Evolutionary conservation across 2,888 invertebrate genomes (phyloP), one percentile per base, ranked within the genome.

Genomic region (Himalopsyche tibetana): DNA sequence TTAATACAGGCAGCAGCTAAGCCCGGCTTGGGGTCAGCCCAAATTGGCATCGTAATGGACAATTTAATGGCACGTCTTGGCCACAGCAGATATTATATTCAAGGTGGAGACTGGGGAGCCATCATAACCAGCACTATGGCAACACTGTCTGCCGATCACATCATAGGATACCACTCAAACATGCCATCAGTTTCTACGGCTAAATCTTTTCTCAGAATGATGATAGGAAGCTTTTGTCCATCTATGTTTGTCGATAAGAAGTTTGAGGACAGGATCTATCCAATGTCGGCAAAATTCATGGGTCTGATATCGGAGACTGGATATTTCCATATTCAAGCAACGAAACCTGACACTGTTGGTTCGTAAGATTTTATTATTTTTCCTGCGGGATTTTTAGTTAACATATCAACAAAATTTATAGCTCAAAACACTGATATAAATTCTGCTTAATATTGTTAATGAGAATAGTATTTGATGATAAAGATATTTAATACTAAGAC

Each of bases 291-390:
- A 0, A 90, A 91, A 28, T 51, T 91, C 0, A 51, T 88, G 9
- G 89, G 88, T 0, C 1, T 91, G 0, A 0, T 93, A 0, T 91
- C 93, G 85, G 92, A 92, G 86, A 88, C 90, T 0, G 93, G 92
- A 36, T 91, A 92, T 88, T 87, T 91, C 86, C 91, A 92, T 85
- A 90, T 96, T 40, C 96, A 96, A 89, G 94, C 95, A 3, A 96
- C 96, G 0, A 96, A 95, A 90, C 96, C 96, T 0, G 96, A 96
- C 89, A 96, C 96, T 45, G 90, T 95, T 82, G 96, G 96, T 95
- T 90, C 90, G 92, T 90, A 63, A 15, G 51, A 92, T 87, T 82
- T 82, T 2, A 56, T 28, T 83, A n/a, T 36, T 55, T 83, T 82
- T 79, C 38, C 87, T 55, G 8, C 5, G 55, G 2, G 56, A 0